phyloP scores from a whole-genome alignment of 1,140 invertebrate species.

The Trialeurodes vaporariorum region DNA sequence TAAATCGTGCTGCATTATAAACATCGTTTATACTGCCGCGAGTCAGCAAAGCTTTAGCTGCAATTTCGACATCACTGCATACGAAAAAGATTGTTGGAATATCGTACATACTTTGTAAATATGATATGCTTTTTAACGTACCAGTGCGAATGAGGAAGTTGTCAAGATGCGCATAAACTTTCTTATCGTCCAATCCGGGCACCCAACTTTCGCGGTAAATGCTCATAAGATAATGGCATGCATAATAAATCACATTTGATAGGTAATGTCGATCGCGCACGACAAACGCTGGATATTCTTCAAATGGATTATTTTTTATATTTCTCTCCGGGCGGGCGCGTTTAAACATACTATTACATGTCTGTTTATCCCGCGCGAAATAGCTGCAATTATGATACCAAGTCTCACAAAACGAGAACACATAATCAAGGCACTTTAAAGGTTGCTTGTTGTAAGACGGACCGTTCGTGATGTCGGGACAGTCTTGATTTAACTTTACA shows the following conservation, averaged over 20 bases:
- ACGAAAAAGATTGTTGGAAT: not conserved
- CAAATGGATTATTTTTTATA: too few relatives aligned
- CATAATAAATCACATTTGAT: not conserved
- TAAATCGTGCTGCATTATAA: not conserved
- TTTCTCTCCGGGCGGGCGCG: not conserved
- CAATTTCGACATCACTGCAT: not conserved
- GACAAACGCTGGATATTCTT: not conserved
- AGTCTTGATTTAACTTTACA: not conserved
- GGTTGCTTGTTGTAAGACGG: not conserved
- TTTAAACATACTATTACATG: not conserved
- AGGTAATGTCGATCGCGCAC: not conserved
- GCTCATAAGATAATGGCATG: not conserved
- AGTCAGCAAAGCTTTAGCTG: not conserved
- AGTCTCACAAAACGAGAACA: not conserved
- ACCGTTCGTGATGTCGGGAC: not conserved
- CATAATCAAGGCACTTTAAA: not conserved
- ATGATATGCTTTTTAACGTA: too few relatives aligned
- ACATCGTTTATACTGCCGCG: not conserved
- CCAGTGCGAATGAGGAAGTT: too few relatives aligned
- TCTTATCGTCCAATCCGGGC: not conserved
- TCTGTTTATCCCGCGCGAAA: not conserved
- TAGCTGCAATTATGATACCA: not conserved
- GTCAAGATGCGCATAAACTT: not conserved
- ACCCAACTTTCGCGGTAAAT: not conserved
- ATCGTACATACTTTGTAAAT: too few relatives aligned